A percentile compares a stretch with the other conserved stretches of the same genome.
Evolutionary conservation across 2,888 invertebrate species (phyloP).

Genomic region (Nasonovia ribisnigri): DNA sequence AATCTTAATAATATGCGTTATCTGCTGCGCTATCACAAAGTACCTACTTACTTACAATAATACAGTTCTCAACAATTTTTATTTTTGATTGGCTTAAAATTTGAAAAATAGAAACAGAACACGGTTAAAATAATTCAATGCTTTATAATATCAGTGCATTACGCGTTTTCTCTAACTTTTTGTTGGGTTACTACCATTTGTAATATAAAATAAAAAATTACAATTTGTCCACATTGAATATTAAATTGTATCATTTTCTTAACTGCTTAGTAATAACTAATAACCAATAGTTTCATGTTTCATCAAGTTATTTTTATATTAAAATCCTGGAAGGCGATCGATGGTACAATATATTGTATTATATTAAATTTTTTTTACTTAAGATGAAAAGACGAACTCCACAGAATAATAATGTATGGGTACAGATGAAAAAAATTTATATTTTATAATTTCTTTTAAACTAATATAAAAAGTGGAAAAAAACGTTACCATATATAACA

Average conservation of each 20-base stretch:
- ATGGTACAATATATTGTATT: not conserved
- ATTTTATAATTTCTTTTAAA: not conserved
- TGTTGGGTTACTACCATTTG: not conserved
- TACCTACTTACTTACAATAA: not conserved
- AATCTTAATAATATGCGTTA: not conserved
- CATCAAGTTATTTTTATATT: not conserved
- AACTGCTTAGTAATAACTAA: not conserved
- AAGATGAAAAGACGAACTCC: not conserved
- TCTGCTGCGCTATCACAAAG: not conserved
- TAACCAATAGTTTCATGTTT: not conserved
- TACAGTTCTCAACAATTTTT: not conserved
- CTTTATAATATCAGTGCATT: not conserved
- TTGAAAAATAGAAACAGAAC: not conserved
- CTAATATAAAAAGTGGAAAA: not conserved
- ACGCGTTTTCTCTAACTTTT: not conserved
- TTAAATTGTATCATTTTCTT: not conserved
- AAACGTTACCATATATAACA: not conserved
- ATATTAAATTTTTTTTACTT: not conserved
- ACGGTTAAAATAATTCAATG: not conserved
- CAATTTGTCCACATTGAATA: not conserved
- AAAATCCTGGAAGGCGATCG: not conserved
- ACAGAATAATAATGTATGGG: not conserved
- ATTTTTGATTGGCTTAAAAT: not conserved
- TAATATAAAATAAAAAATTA: not conserved
- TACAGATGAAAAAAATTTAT: not conserved